Base-by-base conservation (phyloP, 2,888 invertebrate species). In the Cecidostiba fungosa region DNA sequence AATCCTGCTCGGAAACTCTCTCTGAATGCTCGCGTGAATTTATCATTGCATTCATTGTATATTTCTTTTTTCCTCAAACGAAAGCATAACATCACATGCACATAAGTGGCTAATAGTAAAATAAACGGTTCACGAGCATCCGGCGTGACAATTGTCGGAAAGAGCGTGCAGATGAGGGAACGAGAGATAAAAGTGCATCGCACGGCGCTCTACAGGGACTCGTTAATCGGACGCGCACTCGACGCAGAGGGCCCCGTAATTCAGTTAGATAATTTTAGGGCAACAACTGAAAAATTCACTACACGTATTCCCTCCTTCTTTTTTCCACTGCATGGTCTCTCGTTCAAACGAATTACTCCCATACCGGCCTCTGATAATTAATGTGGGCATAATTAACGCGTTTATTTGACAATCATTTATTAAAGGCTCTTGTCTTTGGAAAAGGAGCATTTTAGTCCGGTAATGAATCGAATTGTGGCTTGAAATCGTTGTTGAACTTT, bases 281-380 rank as follows among this genome's bases (percentile, higher is more conserved):
- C 43, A 10, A 43, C 12, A 1, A 70, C 23, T 29, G 19, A 50
- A 16, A 19, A 50, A 50, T 12, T 43, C 43, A 6, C 32, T 32
- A 32, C 36, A 54, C 8, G 50, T n/a, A 59, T 81, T 59, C 32
- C 23, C 54, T 70, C 66, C 36, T 19, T 54, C 47, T 47, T 23
- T 78, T 12, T 54, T 29, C 36, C 54, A n/a, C 36, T 59, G 39
- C 47, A 1, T 12, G 6, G 47, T 19, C 39, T 6, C 12, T 10
- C 88, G 88, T 88, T 89, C 89, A 89, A 89, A 90, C 89, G 89
- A 89, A 90, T 90, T 90, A 90, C 89, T 89, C 89, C 88, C 87
- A 80, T 87, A 87, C 87, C 87, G 87, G 88, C 50, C 87, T 89
- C 72, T 85, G 86, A 89, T 91, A 91, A 91, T 92, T 91, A 90